Evolutionary conservation across 2,113 vertebrate genomes (phyloP).

Genomic region (Rutilus rutilus): DNA sequence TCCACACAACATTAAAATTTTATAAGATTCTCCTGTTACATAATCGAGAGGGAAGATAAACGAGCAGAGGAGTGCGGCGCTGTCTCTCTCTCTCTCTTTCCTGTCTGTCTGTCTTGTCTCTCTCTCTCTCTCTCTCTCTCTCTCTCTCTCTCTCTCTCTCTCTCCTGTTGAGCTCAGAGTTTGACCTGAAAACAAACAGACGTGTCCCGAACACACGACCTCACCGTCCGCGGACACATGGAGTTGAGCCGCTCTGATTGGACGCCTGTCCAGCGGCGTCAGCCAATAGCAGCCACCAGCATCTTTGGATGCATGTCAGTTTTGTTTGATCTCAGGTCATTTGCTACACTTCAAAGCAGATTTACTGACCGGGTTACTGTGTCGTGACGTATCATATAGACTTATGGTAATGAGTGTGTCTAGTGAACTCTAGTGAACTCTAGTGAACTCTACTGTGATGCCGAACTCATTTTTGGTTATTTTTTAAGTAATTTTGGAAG

Average conservation of each 20-base stretch:
- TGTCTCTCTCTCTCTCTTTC: background rate
- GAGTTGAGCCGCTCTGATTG: background rate
- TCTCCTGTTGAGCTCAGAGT: background rate
- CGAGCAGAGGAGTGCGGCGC: conserved; percentile 1
- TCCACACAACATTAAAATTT: conserved; percentile 54
- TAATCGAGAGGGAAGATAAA: conserved; percentile 32
- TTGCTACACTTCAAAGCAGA: background rate
- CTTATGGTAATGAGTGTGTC: background rate
- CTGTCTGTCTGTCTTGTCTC: no score
- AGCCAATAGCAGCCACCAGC: background rate
- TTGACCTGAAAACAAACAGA: conserved; percentile 16
- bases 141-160: no score
- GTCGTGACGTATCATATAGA: background rate
- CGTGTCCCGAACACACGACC: background rate
- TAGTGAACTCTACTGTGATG: background rate
- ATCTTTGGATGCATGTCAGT: background rate
- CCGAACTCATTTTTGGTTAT: background rate
- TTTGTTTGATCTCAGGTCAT: background rate
- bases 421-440: background rate
- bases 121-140: no score
- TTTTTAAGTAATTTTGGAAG: background rate
- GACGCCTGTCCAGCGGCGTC: background rate
- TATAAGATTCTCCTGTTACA: conserved; percentile 54
- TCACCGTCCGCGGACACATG: background rate
- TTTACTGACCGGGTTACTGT: background rate